Conservation (phyloP, 2,797 vertebrate genomes). For the Psittacula echo region DNA sequence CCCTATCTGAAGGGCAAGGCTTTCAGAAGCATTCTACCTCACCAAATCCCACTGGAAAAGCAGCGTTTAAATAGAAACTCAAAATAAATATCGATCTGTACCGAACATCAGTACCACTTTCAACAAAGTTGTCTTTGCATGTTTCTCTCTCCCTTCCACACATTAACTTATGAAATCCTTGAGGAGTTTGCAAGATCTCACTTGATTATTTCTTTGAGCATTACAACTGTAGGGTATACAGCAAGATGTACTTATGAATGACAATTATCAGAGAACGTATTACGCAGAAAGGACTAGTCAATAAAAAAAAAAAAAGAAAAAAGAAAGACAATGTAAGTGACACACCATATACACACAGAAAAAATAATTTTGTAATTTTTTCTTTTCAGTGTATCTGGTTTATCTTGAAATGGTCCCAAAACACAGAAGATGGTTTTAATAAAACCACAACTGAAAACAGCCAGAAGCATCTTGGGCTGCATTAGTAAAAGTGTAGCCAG, state of each 20-base stretch:
- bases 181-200: background rate
- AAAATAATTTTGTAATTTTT: background rate
- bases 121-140: background rate
- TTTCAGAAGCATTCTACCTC: background rate
- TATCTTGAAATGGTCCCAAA: fast-evolving
- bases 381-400: background rate
- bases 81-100: background rate
- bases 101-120: background rate
- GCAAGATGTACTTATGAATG: background rate
- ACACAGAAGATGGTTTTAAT: background rate
- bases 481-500: background rate
- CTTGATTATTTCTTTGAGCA: background rate
- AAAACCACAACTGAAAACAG: background rate
- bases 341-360: background rate
- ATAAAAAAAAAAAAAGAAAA: background rate
- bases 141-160: background rate
- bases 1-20: background rate
- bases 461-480: fast-evolving
- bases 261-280: background rate
- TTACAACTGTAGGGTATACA: background rate
- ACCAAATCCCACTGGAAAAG: background rate
- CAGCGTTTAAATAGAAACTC: background rate
- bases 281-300: background rate
- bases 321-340: fast-evolving
- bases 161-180: background rate